Evolutionary conservation across 2,797 vertebrate species (phyloP).

Genomic region (Otus scops): DNA sequence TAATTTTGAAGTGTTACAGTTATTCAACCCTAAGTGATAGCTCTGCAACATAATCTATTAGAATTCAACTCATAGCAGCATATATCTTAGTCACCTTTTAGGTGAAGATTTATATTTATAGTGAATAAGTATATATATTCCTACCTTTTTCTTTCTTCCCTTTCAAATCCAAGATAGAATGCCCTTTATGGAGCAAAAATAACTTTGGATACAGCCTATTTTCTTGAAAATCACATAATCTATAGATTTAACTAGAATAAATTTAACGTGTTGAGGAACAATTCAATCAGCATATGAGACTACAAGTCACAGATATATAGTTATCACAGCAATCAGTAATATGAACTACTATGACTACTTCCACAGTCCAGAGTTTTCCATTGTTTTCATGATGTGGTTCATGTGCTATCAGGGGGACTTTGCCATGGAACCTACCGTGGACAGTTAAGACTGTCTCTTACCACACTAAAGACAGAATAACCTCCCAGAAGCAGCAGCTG

Average conservation of each 20-base stretch:
- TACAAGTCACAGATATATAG: neutral
- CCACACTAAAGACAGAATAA: neutral
- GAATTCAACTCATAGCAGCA: neutral
- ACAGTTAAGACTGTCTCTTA: neutral
- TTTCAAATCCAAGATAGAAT: neutral
- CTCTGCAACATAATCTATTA: neutral
- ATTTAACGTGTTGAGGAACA: neutral
- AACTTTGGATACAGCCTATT: neutral
- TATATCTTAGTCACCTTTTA: neutral
- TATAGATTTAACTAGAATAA: neutral
- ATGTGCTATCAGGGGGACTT: neutral
- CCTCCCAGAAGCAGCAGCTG: neutral
- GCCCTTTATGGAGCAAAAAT: neutral
- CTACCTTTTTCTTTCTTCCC: neutral
- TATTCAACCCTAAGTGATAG: neutral
- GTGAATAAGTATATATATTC: neutral
- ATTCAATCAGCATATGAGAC: neutral
- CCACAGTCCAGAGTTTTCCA: neutral
- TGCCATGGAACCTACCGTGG: neutral
- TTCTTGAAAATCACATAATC: neutral
- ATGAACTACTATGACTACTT: neutral
- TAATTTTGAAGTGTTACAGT: neutral
- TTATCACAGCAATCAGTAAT: neutral
- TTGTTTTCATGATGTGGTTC: neutral
- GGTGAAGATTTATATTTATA: neutral